Base-by-base conservation (phyloP, 2,888 invertebrate species). In the Parnassius smintheus region DNA sequence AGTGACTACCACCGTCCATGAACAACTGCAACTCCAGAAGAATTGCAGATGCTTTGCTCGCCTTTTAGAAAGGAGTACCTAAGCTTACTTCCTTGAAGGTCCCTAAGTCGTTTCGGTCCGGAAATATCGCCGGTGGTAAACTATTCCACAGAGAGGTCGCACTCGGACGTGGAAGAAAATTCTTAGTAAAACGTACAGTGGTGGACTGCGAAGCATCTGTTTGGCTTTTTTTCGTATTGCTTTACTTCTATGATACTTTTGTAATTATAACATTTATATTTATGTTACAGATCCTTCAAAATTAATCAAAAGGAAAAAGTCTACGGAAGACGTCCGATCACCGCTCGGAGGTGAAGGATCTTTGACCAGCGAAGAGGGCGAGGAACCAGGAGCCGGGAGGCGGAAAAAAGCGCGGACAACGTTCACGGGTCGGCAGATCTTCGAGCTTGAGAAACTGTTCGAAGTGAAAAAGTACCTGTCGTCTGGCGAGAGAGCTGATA, bases 341-440 rank as follows among this genome's bases (percentile, higher is more conserved):
- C 91, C 91, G 0, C 80, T 89, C 0, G 90, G 86, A 0, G 89
- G 89, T 0, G 90, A 90, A 64, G 90, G 87, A 0, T 91, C 91
- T 3, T 74, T 89, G 61, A 90, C 89, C 60, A 89, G 89, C 62
- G 91, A 91, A 62, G 91, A 91, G 58, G 90, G 89, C 0, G 94
- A 93, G 70, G 94, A 94, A 64, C 80, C 92, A 12, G 90, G 91
- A 9, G 94, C 93, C 69, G 88, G 93, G 65, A 87, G 93, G 68
- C 96, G 96, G 88, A 98, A 98, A 82, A 98, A 98, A 0, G 91
- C 98, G 66, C 98, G 98, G 35, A 98, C 98, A 25, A 97, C 97
- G n/a, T 98, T 98, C 92, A 98, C 98, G 0, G 98, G 98, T 2
- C 89, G 98, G 58, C 98, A 98, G 92, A 98, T 98, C 83, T 98